phyloP scores from a whole-genome alignment of 2,113 vertebrate genomes.

The Urocolius indicus region DNA sequence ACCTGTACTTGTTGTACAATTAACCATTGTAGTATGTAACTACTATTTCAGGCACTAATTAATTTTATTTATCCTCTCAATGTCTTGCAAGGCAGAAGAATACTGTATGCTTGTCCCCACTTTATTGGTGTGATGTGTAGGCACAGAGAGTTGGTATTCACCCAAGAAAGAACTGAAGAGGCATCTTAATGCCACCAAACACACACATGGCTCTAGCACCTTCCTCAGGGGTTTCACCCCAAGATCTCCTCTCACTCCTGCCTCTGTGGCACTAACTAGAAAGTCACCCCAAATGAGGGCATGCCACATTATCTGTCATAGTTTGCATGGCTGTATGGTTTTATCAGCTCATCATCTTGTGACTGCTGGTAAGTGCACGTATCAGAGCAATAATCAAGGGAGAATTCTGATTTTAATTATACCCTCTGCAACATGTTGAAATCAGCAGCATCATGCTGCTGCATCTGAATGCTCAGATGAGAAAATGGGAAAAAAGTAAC shows the following conservation, averaged over 20 bases:
- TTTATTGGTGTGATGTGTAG: rapidly evolving
- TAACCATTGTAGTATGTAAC: neutral
- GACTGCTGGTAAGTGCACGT: neutral
- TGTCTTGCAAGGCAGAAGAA: neutral
- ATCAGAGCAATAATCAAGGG: constrained; percentile 38
- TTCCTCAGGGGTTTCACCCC: neutral
- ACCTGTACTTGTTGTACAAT: neutral
- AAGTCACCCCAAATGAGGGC: neutral
- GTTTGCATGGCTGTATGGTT: neutral
- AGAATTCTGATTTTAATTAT: constrained; percentile 55
- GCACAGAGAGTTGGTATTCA: neutral
- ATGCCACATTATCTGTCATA: rapidly evolving
- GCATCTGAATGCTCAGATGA: neutral
- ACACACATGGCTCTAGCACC: rapidly evolving
- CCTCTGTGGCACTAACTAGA: neutral
- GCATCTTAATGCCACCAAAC: neutral
- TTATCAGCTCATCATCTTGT: constrained; percentile 18
- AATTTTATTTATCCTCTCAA: constrained; percentile 5
- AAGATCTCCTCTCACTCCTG: neutral
- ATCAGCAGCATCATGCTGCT: neutral
- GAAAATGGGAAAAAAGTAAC: neutral
- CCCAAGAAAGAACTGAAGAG: neutral
- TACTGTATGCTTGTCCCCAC: neutral
- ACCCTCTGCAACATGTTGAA: neutral
- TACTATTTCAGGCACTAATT: neutral